These are phyloP conservation scores for Ochotona curzoniae DNA, from an alignment of 2,113 vertebrate species.

Conservation along the genomic window DNA sequence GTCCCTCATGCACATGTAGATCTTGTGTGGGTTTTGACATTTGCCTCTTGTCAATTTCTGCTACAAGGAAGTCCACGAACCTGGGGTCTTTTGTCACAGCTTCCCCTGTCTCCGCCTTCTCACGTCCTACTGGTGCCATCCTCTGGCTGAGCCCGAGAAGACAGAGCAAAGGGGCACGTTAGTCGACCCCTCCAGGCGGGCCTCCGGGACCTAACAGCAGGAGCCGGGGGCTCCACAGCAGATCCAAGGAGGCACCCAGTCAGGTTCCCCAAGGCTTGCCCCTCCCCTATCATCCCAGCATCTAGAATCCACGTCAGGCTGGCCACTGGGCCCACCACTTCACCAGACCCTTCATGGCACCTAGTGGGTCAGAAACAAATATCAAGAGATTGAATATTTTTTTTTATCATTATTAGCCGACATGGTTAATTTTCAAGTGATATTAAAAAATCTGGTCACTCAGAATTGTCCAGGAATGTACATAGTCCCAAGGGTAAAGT, in stretches of 20 bases:
- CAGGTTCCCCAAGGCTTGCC: background rate
- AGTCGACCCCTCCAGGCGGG: too few relatives aligned
- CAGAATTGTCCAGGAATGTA: conserved; percentile 5
- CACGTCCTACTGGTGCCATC: background rate
- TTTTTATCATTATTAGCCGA: background rate
- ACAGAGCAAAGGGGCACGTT: background rate
- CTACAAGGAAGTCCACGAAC: too few relatives aligned
- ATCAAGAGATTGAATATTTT: background rate
- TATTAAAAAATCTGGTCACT: background rate
- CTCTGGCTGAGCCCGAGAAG: background rate
- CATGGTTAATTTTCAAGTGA: background rate
- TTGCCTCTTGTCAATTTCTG: too few relatives aligned
- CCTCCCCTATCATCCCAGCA: background rate
- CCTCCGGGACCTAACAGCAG: too few relatives aligned
- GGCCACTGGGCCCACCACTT: rapidly evolving
- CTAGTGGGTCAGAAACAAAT: background rate
- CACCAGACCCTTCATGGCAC: background rate
- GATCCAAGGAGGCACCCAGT: background rate
- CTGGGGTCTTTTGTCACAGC: background rate
- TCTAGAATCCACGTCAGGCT: background rate
- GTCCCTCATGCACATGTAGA: too few relatives aligned
- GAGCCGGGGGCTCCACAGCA: background rate
- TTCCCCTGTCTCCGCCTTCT: background rate
- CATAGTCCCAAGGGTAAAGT: background rate
- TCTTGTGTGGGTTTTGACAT: too few relatives aligned